These are phyloP conservation scores for Branchinecta lindahli DNA, from an alignment of 1,140 invertebrate genomes.

Conservation along the genomic window DNA sequence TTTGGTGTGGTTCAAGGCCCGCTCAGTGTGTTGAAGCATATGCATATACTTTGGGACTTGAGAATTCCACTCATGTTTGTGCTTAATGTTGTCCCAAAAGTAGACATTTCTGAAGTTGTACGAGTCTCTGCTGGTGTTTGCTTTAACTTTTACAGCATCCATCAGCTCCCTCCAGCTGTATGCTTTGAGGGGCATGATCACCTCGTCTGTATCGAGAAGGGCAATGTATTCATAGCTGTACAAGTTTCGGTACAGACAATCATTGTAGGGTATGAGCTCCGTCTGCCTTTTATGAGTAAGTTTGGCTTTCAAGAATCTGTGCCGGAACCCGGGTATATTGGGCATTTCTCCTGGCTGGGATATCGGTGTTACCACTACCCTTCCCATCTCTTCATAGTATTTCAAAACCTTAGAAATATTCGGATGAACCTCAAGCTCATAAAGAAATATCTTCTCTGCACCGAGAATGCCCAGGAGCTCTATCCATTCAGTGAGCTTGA, in stretches of 20 bases:
- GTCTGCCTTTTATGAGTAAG: slow-evolving; percentile 80
- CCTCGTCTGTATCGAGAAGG: slow-evolving; percentile 80
- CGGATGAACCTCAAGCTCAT: slow-evolving; percentile 74
- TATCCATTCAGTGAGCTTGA: slow-evolving; percentile 85
- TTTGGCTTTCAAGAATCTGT: slow-evolving; percentile 73
- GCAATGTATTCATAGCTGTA: slow-evolving; percentile 80
- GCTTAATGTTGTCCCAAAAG: slow-evolving; percentile 74
- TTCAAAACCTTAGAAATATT: slow-evolving; percentile 75
- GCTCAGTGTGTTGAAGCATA: slow-evolving; percentile 82
- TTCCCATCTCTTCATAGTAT: slow-evolving; percentile 56
- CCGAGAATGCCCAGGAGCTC: slow-evolving; percentile 69
- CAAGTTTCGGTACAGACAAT: slow-evolving; percentile 84
- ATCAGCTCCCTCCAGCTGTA: slow-evolving; percentile 61
- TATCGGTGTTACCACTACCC: slow-evolving; percentile 65
- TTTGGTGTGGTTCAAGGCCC: slow-evolving; percentile 77
- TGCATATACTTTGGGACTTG: slow-evolving; percentile 78
- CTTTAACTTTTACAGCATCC: slow-evolving; percentile 48
- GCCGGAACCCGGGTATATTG: slow-evolving; percentile 69
- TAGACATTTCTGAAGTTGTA: slow-evolving; percentile 89
- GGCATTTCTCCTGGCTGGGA: slow-evolving; percentile 80
- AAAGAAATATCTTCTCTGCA: slow-evolving; percentile 82
- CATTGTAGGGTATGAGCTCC: slow-evolving; percentile 91
- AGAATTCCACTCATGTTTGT: slow-evolving; percentile 62
- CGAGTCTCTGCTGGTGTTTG: slow-evolving; percentile 58
- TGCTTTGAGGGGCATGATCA: slow-evolving; percentile 75